Percentiles rank a stretch among this genome's conserved stretches.
Evolutionary conservation across 37 sponge, comb jelly and placozoan species (phyloP).

Genomic region (Geodia barretti): DNA sequence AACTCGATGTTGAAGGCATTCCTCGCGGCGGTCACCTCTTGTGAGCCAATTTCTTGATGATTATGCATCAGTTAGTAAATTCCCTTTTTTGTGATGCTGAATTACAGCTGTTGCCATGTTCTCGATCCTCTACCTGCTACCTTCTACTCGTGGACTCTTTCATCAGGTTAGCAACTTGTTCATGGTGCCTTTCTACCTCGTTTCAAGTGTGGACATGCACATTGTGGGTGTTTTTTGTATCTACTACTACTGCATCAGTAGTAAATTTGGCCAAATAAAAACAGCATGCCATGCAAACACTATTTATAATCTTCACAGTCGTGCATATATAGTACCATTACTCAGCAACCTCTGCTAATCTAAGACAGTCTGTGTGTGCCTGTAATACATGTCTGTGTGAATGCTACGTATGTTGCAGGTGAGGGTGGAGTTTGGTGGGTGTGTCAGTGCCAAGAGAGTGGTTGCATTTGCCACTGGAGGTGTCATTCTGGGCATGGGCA

Average conservation of each 20-base stretch:
- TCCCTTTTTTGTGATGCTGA: not conserved
- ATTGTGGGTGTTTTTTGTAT: too few relatives aligned
- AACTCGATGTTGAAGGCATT: conserved; percentile 76
- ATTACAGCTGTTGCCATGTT: conserved; percentile 18
- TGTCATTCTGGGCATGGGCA: conserved; percentile 70
- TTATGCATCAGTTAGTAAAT: not conserved
- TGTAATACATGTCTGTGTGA: not conserved
- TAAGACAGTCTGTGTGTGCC: too few relatives aligned
- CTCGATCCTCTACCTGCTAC: conserved; percentile 13
- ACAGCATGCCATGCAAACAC: too few relatives aligned
- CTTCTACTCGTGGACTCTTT: conserved; percentile 15
- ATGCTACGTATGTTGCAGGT: not conserved
- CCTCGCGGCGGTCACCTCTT: conserved; percentile 50
- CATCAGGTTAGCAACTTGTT: not conserved
- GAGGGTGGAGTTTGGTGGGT: conserved; percentile 11
- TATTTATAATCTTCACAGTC: too few relatives aligned
- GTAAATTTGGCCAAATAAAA: too few relatives aligned
- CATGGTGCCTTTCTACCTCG: too few relatives aligned
- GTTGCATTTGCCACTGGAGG: conserved; percentile 38
- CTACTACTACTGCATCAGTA: too few relatives aligned
- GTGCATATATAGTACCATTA: too few relatives aligned
- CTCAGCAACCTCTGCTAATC: too few relatives aligned
- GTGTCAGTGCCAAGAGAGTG: conserved; percentile 4
- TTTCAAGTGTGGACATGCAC: too few relatives aligned
- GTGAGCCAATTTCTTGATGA: conserved; percentile 10